A percentile compares a stretch with the other conserved stretches of the same genome.
These are phyloP conservation scores for Gasterosteus aculeatus DNA, from an alignment of 2,113 vertebrate genomes.

Conservation along the genomic window DNA sequence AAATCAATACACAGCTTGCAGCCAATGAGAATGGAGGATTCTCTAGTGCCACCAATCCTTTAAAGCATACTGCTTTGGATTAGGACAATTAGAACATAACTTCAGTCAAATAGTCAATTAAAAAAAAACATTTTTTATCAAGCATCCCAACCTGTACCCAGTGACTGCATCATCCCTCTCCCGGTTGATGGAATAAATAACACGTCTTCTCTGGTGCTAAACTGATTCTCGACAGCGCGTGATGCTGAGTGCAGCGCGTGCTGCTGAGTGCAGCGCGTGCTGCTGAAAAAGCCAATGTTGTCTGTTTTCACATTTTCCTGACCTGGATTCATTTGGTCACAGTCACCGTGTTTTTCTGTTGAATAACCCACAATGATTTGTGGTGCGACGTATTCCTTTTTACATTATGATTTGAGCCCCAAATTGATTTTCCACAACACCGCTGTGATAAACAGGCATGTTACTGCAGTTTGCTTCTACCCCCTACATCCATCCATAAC, in stretches of 20 bases:
- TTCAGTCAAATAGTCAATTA: neutral
- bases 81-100: neutral
- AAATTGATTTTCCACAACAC: neutral
- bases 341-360: neutral
- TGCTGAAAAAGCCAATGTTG: neutral
- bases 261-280: too few species aligned
- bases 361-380: neutral
- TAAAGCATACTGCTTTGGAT: neutral
- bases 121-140: neutral
- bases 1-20: neutral
- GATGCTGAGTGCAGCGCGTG: too few species aligned
- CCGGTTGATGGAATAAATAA: neutral
- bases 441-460: neutral
- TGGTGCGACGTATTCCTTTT: too few species aligned
- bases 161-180: neutral
- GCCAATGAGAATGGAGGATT: neutral
- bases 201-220: neutral
- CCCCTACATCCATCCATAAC: neutral
- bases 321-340: neutral
- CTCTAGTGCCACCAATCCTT: neutral
- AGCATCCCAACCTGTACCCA: neutral
- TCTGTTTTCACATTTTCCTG: neutral
- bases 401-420: neutral
- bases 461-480: neutral
- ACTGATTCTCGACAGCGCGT: neutral